Percentiles rank a stretch among this genome's conserved stretches.
These are phyloP conservation scores for Panulirus ornatus DNA, from an alignment of 1,140 invertebrate species.

Conservation along the genomic window DNA sequence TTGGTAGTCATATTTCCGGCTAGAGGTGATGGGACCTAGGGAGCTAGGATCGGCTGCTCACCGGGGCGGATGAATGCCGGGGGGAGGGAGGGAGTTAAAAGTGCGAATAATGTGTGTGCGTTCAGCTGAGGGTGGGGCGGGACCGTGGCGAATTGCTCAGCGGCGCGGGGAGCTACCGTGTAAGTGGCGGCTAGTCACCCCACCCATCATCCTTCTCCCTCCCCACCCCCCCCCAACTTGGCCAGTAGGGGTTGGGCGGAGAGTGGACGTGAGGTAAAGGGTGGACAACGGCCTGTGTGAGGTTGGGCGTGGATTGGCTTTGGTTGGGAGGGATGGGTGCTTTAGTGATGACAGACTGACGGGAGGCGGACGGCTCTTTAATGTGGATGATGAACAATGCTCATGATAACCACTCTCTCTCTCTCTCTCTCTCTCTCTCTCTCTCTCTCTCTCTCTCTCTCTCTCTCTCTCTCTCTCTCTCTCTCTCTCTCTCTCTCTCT, in stretches of 20 bases:
- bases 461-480: conserved; percentile 45
- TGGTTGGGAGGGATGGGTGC: background rate
- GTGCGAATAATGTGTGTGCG: conserved; percentile 56
- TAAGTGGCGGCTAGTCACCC: conserved; percentile 9
- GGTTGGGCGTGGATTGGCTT: background rate
- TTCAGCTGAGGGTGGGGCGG: conserved; percentile 36
- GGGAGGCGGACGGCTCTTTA: background rate
- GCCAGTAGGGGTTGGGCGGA: no score
- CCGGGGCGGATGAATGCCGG: background rate
- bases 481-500: conserved; percentile 24
- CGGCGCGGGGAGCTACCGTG: conserved; percentile 53
- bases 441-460: conserved; percentile 47
- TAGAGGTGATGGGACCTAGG: no score
- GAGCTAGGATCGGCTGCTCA: no score
- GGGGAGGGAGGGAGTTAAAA: conserved; percentile 9
- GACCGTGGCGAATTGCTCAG: conserved; percentile 65
- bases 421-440: conserved; percentile 42
- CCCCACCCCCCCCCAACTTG: no score
- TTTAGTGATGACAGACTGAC: background rate
- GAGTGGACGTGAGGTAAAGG: no score
- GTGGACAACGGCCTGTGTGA: no score
- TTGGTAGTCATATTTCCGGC: no score
- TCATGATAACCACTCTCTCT: background rate
- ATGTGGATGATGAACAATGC: background rate
- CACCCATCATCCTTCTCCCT: no score